Percentiles rank a stretch among this genome's conserved stretches.
phyloP scores from a whole-genome alignment of 2,113 vertebrate species.

The Elaphurus davidianus region DNA sequence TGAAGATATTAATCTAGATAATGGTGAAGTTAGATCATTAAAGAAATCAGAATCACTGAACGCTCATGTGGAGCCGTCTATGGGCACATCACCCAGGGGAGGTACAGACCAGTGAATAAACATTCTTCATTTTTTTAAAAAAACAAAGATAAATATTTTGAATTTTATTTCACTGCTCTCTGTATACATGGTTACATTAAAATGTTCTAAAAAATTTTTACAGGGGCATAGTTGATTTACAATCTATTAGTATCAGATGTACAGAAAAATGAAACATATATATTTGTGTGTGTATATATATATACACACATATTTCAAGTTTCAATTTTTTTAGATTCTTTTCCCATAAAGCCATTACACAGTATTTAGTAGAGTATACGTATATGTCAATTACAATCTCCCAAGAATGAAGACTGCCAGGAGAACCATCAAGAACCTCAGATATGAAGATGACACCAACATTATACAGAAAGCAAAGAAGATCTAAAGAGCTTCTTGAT shows the following conservation, averaged over 20 bases:
- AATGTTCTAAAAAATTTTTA: neutral
- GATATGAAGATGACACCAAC: neutral
- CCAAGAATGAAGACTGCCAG: neutral
- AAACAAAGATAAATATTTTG: neutral
- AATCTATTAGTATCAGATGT: neutral
- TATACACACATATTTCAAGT: neutral
- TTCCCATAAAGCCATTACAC: neutral
- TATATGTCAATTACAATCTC: neutral
- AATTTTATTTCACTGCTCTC: neutral
- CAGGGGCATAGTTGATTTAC: neutral
- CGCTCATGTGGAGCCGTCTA: neutral
- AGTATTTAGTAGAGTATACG: neutral
- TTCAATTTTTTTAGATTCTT: neutral
- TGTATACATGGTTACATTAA: neutral
- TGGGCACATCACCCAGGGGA: neutral
- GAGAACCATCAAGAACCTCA: neutral
- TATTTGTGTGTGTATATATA: rapidly evolving
- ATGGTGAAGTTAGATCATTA: neutral
- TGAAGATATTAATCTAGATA: neutral
- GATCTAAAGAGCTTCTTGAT: neutral
- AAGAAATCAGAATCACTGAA: neutral
- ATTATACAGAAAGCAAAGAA: neutral
- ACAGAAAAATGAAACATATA: neutral
- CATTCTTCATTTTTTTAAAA: neutral
- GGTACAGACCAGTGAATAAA: neutral